Evolutionary conservation across 2,888 invertebrate species (phyloP).

Genomic region (Hypsopygia costalis): DNA sequence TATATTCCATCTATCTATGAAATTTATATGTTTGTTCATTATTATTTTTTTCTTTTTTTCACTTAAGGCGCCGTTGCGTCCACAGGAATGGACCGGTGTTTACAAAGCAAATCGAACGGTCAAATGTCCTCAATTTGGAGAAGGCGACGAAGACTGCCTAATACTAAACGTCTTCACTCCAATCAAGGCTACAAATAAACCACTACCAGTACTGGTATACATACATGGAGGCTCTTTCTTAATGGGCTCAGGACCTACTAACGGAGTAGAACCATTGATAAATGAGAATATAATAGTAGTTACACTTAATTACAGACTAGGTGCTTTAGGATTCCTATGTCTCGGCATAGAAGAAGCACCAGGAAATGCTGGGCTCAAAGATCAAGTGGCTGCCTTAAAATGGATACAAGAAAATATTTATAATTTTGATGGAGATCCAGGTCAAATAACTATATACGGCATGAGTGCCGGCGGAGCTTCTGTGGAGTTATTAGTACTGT

Average conservation of each 20-base stretch:
- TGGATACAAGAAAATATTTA: constrained; percentile 37
- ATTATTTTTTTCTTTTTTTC: constrained; percentile 3
- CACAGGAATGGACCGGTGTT: constrained; percentile 25
- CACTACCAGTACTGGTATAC: constrained; percentile 30
- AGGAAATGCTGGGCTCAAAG: constrained; percentile 40
- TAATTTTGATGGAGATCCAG: constrained; percentile 39
- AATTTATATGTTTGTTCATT: no score
- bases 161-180: constrained; percentile 38
- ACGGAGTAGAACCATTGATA: constrained; percentile 30
- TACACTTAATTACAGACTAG: constrained; percentile 37
- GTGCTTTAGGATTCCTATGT: constrained; percentile 35
- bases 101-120: constrained; percentile 29
- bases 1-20: no score
- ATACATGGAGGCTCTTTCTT: constrained; percentile 34
- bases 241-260: constrained; percentile 26
- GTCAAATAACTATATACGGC: constrained; percentile 40
- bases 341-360: constrained; percentile 33
- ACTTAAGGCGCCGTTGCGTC: constrained; percentile 29
- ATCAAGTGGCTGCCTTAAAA: constrained; percentile 34
- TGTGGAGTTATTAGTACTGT: constrained; percentile 32
- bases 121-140: constrained; percentile 32
- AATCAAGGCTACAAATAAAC: constrained; percentile 9
- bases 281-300: constrained; percentile 31
- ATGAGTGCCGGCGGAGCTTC: constrained; percentile 44
- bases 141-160: constrained; percentile 39